Evolutionary conservation across 2,113 vertebrate species (phyloP).

Genomic region (Aegithalos caudatus): DNA sequence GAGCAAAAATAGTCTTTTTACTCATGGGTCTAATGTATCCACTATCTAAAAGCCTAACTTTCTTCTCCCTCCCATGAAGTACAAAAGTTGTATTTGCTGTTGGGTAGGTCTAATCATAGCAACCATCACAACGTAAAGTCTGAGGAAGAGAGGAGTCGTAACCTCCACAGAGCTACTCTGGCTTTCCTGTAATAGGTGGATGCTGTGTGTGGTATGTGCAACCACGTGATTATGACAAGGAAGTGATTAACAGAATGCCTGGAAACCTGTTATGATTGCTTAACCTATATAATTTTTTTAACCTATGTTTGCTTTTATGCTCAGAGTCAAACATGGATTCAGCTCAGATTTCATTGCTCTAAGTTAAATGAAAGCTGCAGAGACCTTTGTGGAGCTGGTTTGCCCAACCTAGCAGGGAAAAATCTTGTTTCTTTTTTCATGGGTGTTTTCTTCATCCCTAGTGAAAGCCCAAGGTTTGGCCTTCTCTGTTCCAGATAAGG

Average conservation of each 20-base stretch:
- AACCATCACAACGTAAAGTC: background rate
- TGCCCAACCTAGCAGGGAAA: background rate
- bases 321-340: background rate
- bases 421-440: background rate
- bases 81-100: conserved; percentile 10
- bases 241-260: conserved; percentile 19
- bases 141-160: background rate
- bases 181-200: background rate
- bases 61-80: background rate
- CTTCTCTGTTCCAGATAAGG: background rate
- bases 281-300: background rate
- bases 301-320: background rate
- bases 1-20: background rate
- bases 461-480: background rate
- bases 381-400: background rate
- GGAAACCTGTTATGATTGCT: background rate
- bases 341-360: background rate
- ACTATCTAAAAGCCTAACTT: background rate
- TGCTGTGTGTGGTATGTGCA: background rate
- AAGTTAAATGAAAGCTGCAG: background rate
- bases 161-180: background rate
- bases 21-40: background rate
- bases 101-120: conserved; percentile 4
- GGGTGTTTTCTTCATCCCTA: background rate
- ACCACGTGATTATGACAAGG: background rate